A percentile compares a stretch with the other conserved stretches of the same genome.
phyloP scores from a whole-genome alignment of 2,113 vertebrate species.

The Notothenia rossii region DNA sequence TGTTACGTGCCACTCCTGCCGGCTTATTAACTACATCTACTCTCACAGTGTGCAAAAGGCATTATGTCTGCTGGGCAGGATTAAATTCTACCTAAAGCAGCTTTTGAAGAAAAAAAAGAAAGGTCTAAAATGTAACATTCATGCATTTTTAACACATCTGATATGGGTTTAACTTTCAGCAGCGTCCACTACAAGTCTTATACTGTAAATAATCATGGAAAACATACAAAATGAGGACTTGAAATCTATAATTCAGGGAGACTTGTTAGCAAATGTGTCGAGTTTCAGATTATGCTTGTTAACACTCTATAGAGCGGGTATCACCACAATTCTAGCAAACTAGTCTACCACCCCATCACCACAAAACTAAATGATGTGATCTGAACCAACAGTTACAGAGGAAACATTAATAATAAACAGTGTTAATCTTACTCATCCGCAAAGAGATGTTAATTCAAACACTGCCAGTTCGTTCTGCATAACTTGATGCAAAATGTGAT shows the following conservation, averaged over 20 bases:
- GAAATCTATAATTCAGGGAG: slow-evolving; percentile 4
- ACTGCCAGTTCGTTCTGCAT: neutral
- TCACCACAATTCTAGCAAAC: neutral
- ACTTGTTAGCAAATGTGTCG: too few species aligned
- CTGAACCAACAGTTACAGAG: neutral
- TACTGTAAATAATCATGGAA: neutral
- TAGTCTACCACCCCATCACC: neutral
- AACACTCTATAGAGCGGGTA: neutral
- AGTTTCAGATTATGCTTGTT: neutral
- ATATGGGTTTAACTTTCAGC: neutral
- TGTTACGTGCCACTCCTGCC: slow-evolving; percentile 34
- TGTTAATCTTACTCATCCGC: neutral
- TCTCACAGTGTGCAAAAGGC: slow-evolving; percentile 31
- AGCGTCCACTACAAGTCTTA: neutral
- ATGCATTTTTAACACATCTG: neutral
- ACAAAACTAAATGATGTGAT: slow-evolving; percentile 11
- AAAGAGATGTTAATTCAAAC: neutral
- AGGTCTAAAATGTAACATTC: neutral
- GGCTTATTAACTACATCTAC: slow-evolving; percentile 40
- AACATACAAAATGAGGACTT: neutral
- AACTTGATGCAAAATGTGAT: neutral
- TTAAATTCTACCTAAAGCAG: slow-evolving; percentile 25
- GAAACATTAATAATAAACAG: slow-evolving; percentile 18
- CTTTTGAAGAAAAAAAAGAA: neutral
- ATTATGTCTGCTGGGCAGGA: slow-evolving; percentile 3